Evolutionary conservation across 2,888 invertebrate genomes (phyloP).

Genomic region (Quadroppia sp.): DNA sequence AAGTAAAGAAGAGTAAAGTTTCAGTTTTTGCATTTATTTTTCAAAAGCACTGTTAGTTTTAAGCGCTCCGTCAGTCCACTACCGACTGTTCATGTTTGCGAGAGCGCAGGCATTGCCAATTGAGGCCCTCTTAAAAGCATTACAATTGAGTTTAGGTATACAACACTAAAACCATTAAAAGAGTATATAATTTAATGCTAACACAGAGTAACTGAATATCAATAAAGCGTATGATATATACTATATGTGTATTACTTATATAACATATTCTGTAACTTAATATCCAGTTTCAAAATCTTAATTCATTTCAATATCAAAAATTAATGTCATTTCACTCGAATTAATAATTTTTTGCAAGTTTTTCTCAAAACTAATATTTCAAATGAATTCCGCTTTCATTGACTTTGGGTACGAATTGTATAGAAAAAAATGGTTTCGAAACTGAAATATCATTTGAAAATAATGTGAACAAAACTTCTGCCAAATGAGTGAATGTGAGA

Average conservation of each 20-base stretch:
- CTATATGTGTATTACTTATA: neutral
- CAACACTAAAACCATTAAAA: slow-evolving; percentile 16
- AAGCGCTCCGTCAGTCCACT: neutral
- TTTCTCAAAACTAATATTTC: no score
- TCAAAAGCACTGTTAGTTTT: slow-evolving; percentile 5
- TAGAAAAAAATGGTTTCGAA: no score
- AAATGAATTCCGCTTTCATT: no score
- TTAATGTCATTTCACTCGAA: neutral
- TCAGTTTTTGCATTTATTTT: neutral
- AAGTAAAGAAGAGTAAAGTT: slow-evolving; percentile 19
- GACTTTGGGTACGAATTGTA: no score
- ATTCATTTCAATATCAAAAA: neutral
- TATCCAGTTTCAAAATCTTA: slow-evolving; percentile 7
- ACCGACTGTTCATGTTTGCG: neutral
- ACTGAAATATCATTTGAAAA: no score
- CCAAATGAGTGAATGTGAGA: no score
- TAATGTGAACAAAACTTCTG: no score
- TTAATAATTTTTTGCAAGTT: slow-evolving; percentile 14
- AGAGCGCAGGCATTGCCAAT: no score
- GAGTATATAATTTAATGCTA: slow-evolving; percentile 17
- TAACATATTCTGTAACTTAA: neutral
- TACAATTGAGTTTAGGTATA: slow-evolving; percentile 16
- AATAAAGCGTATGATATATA: neutral
- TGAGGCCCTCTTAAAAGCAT: neutral
- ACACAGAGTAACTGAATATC: slow-evolving; percentile 15